Evolutionary conservation across 2,888 invertebrate genomes (phyloP).

Genomic region (Luperina nickerlii): DNA sequence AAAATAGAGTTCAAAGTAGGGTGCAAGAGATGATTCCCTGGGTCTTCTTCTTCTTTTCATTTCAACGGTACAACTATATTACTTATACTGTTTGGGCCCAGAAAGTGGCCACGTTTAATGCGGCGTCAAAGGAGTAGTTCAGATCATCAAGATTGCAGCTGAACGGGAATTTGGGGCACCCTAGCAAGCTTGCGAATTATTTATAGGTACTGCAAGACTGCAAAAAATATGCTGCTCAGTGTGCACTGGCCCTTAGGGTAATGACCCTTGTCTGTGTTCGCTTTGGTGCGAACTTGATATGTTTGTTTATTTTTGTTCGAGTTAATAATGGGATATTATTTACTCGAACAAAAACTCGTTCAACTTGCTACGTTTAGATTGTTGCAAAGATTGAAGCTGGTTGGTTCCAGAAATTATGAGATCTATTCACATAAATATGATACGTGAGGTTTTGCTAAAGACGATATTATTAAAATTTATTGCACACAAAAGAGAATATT

Average conservation of each 20-base stretch:
- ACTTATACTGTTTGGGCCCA: too few species aligned
- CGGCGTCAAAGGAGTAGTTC: too few species aligned
- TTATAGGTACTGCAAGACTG: not conserved
- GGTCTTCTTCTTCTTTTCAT: too few species aligned
- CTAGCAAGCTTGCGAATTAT: too few species aligned
- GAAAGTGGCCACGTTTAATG: too few species aligned
- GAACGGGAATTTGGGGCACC: too few species aligned
- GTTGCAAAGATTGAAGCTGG: constrained; percentile 25
- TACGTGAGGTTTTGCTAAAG: not conserved
- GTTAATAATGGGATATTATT: constrained; percentile 34
- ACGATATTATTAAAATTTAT: too few species aligned
- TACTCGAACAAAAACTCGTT: not conserved
- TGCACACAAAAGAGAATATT: not conserved
- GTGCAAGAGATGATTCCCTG: not conserved
- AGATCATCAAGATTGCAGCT: too few species aligned
- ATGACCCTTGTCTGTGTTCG: constrained; percentile 20
- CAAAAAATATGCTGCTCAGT: not conserved
- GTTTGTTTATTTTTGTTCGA: constrained; percentile 40
- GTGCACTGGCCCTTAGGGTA: constrained; percentile 1
- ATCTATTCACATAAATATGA: not conserved
- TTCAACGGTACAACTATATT: too few species aligned
- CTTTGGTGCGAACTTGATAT: constrained; percentile 28
- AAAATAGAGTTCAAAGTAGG: too few species aligned
- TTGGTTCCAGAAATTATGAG: not conserved
- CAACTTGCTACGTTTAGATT: constrained; percentile 43